Evolutionary conservation across 2,113 vertebrate species (phyloP).

Genomic region (Columba janthina): DNA sequence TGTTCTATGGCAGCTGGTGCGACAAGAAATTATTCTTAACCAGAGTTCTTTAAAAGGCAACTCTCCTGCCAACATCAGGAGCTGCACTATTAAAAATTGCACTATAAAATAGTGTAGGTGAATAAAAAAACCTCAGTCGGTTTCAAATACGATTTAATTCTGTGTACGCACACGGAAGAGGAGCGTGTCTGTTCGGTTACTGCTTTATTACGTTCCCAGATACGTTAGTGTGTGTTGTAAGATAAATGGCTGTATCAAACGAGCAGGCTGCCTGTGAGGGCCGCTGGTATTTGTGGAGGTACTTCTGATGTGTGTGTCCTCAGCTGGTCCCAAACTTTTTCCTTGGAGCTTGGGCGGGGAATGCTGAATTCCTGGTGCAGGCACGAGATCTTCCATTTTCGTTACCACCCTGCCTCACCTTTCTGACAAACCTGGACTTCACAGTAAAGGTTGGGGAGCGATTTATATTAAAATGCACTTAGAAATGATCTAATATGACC

Average conservation of each 20-base stretch:
- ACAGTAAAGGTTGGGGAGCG: neutral
- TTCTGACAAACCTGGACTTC: neutral
- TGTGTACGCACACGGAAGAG: neutral
- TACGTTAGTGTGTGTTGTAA: neutral
- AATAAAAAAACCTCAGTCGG: neutral
- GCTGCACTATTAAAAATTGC: neutral
- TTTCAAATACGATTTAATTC: conserved; percentile 1
- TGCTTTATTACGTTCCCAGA: neutral
- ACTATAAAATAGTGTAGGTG: neutral
- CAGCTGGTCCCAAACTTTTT: neutral
- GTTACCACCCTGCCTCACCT: neutral
- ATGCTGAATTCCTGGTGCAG: neutral
- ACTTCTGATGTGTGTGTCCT: neutral
- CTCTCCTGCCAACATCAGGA: neutral
- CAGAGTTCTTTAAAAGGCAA: conserved; percentile 2
- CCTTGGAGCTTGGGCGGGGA: neutral
- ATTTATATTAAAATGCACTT: neutral
- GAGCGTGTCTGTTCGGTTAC: neutral
- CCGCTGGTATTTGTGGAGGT: neutral
- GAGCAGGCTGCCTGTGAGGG: conserved; percentile 7
- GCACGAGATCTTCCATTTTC: neutral
- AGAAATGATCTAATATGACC: neutral
- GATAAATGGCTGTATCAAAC: neutral
- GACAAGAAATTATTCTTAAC: neutral
- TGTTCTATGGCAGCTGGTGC: neutral